phyloP scores from a whole-genome alignment of 2,113 vertebrate species.

The Petrocephalus zakoni region DNA sequence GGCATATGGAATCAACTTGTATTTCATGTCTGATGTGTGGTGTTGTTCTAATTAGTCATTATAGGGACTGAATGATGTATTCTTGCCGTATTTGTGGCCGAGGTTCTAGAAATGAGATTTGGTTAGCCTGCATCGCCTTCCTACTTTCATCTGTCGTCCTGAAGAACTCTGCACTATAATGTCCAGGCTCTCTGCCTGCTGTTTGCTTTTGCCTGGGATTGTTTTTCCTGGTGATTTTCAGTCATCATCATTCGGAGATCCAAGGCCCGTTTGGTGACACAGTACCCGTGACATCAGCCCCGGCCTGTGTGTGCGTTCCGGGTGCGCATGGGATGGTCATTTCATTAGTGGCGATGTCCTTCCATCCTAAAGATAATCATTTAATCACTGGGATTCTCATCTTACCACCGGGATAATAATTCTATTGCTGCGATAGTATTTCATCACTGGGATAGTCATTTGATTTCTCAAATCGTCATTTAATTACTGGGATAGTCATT shows the following conservation, averaged over 20 bases:
- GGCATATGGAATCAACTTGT: conserved; percentile 23
- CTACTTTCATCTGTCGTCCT: not conserved
- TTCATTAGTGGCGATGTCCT: not conserved
- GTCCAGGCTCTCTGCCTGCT: not conserved
- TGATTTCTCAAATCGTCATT: not conserved
- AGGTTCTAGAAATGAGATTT: not conserved
- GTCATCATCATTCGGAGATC: not conserved
- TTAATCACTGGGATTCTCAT: not conserved
- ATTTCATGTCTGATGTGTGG: not conserved
- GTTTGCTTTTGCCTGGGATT: not conserved
- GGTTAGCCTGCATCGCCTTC: not conserved
- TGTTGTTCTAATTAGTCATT: not conserved
- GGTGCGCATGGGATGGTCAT: not conserved
- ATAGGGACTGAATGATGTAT: not conserved
- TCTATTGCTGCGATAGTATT: not conserved
- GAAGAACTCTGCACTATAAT: not conserved
- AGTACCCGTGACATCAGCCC: not conserved
- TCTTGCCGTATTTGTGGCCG: not conserved
- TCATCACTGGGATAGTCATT: not conserved
- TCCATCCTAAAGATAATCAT: not conserved
- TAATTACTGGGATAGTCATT: conserved; percentile 4
- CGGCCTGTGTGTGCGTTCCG: not conserved
- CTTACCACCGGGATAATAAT: not conserved
- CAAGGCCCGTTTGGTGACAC: not conserved
- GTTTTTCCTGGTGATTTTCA: not conserved